These are phyloP conservation scores for Drosophila littoralis DNA, from an alignment of 1,140 invertebrate species.

Conservation along the genomic window DNA sequence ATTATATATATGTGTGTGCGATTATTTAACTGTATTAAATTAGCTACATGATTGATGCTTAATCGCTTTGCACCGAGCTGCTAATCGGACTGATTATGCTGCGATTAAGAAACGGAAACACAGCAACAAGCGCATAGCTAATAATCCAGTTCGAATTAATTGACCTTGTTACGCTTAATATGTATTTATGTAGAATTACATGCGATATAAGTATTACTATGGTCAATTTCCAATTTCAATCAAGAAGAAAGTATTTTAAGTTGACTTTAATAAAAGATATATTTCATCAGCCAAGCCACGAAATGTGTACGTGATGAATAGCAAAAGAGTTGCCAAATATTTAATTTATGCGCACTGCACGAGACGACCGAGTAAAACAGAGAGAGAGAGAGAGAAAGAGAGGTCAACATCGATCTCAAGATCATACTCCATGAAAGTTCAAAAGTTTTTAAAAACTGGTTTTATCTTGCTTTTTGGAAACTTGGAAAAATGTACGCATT, in stretches of 20 bases:
- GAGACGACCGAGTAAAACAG: background rate
- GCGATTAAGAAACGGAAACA: slow-evolving; percentile 32
- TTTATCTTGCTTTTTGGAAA: too few species aligned
- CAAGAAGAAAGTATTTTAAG: slow-evolving; percentile 31
- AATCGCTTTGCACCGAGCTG: slow-evolving; percentile 32
- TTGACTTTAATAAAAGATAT: slow-evolving; percentile 42
- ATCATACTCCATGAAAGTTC: too few species aligned
- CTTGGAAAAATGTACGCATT: too few species aligned
- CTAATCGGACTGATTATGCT: slow-evolving; percentile 42
- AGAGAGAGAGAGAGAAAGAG: background rate
- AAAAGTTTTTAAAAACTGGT: too few species aligned
- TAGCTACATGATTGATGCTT: slow-evolving; percentile 8
- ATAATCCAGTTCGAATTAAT: slow-evolving; percentile 17
- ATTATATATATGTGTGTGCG: background rate
- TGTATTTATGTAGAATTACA: background rate
- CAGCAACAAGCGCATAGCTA: slow-evolving; percentile 13
- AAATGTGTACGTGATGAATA: slow-evolving; percentile 15
- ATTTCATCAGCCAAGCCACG: slow-evolving; percentile 60
- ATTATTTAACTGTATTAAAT: slow-evolving; percentile 4
- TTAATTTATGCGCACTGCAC: slow-evolving; percentile 1
- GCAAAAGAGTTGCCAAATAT: slow-evolving; percentile 4
- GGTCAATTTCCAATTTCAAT: slow-evolving; percentile 23
- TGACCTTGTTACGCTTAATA: slow-evolving; percentile 29
- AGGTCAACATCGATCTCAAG: slow-evolving; percentile 1
- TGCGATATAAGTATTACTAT: background rate